phyloP scores from a whole-genome alignment of 2,888 invertebrate genomes.

The Folsomia candida region DNA sequence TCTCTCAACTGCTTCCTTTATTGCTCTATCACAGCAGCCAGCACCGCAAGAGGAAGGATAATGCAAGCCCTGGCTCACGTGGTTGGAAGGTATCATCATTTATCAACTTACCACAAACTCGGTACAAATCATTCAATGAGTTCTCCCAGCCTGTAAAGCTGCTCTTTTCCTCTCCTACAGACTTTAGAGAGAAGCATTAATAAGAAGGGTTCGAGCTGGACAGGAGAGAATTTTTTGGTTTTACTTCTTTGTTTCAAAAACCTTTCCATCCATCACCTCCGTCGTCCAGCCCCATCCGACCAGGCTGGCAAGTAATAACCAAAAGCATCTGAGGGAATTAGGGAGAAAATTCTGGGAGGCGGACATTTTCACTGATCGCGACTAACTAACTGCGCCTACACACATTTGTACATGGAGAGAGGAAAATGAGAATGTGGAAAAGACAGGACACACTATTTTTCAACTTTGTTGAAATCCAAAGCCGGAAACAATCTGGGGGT shows the following conservation, averaged over 20 bases:
- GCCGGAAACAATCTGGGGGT: too few relatives aligned
- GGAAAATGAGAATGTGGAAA: too few relatives aligned
- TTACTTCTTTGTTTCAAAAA: slow-evolving; percentile 1
- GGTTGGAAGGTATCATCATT: slow-evolving; percentile 8
- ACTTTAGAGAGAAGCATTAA: too few relatives aligned
- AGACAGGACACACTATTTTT: too few relatives aligned
- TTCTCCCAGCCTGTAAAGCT: background rate
- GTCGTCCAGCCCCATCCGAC: background rate
- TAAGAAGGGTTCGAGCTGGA: background rate
- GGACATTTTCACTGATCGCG: background rate
- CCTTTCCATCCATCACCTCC: background rate
- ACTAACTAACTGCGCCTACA: too few relatives aligned
- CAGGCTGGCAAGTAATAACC: background rate
- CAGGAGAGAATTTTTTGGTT: background rate
- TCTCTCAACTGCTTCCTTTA: background rate
- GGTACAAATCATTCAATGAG: slow-evolving; percentile 6
- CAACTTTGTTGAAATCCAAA: too few relatives aligned
- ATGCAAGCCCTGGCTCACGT: background rate
- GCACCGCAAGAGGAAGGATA: background rate
- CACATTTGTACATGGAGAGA: too few relatives aligned
- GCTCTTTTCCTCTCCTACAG: background rate
- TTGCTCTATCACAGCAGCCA: slow-evolving; percentile 6
- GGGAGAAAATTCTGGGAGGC: background rate
- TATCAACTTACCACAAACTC: slow-evolving; percentile 11
- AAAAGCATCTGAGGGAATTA: background rate